phyloP scores from a whole-genome alignment of 2,113 vertebrate species.

The Pleuronectes platessa region DNA sequence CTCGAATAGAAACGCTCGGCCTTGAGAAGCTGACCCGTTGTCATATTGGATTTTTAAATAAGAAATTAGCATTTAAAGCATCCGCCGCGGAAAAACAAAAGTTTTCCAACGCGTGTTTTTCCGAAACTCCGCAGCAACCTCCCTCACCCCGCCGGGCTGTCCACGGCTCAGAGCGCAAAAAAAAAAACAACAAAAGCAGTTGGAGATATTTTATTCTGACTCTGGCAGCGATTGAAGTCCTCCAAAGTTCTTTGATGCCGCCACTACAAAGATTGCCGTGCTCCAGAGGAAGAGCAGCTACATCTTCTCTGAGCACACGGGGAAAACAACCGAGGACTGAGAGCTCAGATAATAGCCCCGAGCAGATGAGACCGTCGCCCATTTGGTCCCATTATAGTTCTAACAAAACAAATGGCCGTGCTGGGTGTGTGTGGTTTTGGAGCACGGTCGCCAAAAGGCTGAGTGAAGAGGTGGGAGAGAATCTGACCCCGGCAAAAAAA shows the following conservation, averaged over 20 bases:
- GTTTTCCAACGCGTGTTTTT: slow-evolving; percentile 28
- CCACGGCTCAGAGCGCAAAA: slow-evolving; percentile 27
- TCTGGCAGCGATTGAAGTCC: slow-evolving; percentile 65
- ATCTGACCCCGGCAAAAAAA: slow-evolving; percentile 33
- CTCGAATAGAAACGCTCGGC: slow-evolving; percentile 27
- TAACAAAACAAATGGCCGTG: slow-evolving; percentile 62
- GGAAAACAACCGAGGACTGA: slow-evolving; percentile 42
- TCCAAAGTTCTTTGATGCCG: slow-evolving; percentile 72
- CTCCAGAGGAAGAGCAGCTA: slow-evolving; percentile 60
- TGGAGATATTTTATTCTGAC: slow-evolving; percentile 61
- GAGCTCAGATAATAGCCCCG: slow-evolving; percentile 71
- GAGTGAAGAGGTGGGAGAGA: slow-evolving; percentile 38
- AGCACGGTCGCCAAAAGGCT: slow-evolving; percentile 33
- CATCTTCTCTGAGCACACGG: slow-evolving; percentile 58
- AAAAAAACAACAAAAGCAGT: slow-evolving; percentile 53
- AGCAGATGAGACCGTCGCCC: slow-evolving; percentile 64
- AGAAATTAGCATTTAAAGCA: slow-evolving; percentile 27
- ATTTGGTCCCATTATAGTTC: slow-evolving; percentile 68
- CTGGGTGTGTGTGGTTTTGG: slow-evolving; percentile 50
- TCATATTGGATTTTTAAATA: slow-evolving; percentile 30
- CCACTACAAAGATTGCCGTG: slow-evolving; percentile 65
- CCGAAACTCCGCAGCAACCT: slow-evolving; percentile 21
- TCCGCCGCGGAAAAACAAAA: not conserved
- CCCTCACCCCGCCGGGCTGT: slow-evolving; percentile 25
- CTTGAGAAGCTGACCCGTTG: slow-evolving; percentile 21